Base-by-base conservation (phyloP, 2,113 vertebrate species). In the Paedocypris sp. region DNA sequence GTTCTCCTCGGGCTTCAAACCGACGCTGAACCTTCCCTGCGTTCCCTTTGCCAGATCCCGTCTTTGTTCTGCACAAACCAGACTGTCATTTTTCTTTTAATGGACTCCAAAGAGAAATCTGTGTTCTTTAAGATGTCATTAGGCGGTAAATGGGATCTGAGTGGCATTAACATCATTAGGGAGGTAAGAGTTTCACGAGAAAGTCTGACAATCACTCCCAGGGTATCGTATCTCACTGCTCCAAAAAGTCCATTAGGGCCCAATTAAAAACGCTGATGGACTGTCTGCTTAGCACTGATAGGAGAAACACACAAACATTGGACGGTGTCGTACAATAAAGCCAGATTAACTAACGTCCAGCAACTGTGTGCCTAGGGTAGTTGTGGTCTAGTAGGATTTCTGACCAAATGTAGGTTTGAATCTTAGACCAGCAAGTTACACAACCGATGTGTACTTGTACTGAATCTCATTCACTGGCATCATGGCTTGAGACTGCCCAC, bases 131-230 rank as follows among this genome's bases (percentile, higher is more conserved):
- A 51, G 57, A 36, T 43, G 42, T 57, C 32, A 52, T 57, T 50
- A 63, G 8, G 35, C 35, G 32, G n/a, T 31, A 60, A 74, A 57
- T 60, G 22, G 25, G 50, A 67, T 49, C 28, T 50, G 46, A 62
- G 47, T 31, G 26, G 41, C 39, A 47, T 49, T 53, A 47, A 31
- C 22, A 35, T 6, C 36, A 13, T 58, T 20, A 43, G 16, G 11
- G 23, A 46, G 16, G 42, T 42, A 25, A 31, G 48, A 10, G 31
- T 60, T 62, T 41, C 43, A 41, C 6, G 33, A 53, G 46, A 65
- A 45, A 42, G 32, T 11, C 51, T 35, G 45, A 38, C 54, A 32
- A 41, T 64, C 39, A 57, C 47, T 52, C 26, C 16, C 13, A 28
- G 33, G 19, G 19, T 31, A 23, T 57, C 50, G 15, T 6, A 36